phyloP scores from a whole-genome alignment of 2,888 invertebrate genomes.

The Tinea pellionella region DNA sequence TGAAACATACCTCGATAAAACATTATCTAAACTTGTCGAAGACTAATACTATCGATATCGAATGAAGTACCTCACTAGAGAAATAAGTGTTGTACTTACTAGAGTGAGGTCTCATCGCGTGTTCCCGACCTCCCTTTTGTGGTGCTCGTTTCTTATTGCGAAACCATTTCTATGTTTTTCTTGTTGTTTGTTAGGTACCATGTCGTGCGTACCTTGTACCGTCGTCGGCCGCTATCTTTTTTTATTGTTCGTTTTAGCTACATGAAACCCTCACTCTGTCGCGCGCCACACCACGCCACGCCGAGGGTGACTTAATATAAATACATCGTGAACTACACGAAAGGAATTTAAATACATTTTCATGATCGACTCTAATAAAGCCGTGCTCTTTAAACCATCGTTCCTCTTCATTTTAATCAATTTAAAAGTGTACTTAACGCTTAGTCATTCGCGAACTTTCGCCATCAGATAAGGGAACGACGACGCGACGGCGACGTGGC shows the following conservation, averaged over 20 bases:
- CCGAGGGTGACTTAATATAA: neutral
- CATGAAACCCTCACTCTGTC: neutral
- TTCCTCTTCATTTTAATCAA: slow-evolving; percentile 7
- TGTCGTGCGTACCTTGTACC: slow-evolving; percentile 7
- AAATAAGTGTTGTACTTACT: slow-evolving; percentile 2
- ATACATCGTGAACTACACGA: neutral
- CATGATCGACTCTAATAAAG: neutral
- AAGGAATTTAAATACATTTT: neutral
- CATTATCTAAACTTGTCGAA: neutral
- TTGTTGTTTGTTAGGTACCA: slow-evolving; percentile 10
- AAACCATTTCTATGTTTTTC: slow-evolving; percentile 13
- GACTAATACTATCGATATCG: neutral
- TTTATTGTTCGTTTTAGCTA: slow-evolving; percentile 6
- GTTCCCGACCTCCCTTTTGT: slow-evolving; percentile 4
- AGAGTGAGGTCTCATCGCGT: slow-evolving; percentile 7
- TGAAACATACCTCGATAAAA: neutral
- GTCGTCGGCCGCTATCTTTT: neutral
- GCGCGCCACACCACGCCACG: too few species aligned
- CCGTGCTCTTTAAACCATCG: neutral
- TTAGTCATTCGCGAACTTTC: slow-evolving; percentile 40
- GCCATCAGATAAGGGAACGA: slow-evolving; percentile 49
- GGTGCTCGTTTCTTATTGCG: slow-evolving; percentile 9
- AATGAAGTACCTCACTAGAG: slow-evolving; percentile 1
- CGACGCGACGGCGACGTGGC: too few species aligned
- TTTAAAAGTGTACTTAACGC: neutral